Evolutionary conservation across 2,113 vertebrate species (phyloP).

Genomic region (Capreolus pygargus): DNA sequence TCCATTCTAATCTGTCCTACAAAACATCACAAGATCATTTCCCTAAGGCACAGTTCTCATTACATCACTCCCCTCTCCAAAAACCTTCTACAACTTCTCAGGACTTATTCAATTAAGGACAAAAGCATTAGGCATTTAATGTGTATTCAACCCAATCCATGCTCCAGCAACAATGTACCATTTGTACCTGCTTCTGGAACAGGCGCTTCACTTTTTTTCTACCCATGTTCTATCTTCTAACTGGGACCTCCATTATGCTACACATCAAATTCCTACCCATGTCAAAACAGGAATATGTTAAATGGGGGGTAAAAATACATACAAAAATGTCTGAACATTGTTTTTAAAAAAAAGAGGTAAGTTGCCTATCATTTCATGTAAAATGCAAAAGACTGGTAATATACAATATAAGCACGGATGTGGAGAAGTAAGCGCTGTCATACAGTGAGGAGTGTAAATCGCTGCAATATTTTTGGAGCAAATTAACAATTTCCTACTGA

Average conservation of each 20-base stretch:
- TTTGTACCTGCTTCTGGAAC: neutral
- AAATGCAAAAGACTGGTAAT: neutral
- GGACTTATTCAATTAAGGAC: neutral
- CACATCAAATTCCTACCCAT: neutral
- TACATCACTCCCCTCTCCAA: neutral
- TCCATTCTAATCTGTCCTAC: neutral
- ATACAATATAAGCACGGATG: neutral
- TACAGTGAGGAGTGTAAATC: neutral
- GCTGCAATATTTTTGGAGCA: neutral
- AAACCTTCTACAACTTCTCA: neutral
- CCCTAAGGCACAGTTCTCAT: neutral
- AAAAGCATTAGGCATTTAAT: neutral
- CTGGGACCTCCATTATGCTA: neutral
- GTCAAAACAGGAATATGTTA: neutral
- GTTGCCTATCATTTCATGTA: neutral
- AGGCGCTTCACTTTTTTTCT: neutral
- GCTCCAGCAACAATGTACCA: neutral
- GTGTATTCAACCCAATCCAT: neutral
- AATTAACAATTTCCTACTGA: neutral
- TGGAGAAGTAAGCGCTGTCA: neutral
- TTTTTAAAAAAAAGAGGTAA: neutral
- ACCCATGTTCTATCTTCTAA: neutral
- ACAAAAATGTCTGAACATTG: neutral
- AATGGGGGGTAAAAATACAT: neutral
- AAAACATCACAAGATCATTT: neutral